These are phyloP conservation scores for Mythimna loreyi DNA, from an alignment of 2,888 invertebrate species.

Conservation along the genomic window DNA sequence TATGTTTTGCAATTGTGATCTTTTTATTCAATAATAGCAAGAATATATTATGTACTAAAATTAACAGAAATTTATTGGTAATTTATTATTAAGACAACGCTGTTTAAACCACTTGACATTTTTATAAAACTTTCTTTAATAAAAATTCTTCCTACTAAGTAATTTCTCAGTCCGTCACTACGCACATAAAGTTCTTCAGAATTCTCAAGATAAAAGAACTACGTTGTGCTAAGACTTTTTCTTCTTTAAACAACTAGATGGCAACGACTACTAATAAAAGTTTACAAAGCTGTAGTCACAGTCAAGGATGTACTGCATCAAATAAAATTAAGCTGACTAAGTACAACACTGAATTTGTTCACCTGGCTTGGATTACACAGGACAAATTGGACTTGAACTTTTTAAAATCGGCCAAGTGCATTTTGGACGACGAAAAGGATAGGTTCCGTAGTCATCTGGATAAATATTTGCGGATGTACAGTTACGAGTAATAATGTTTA, in stretches of 20 bases:
- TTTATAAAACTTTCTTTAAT: background rate
- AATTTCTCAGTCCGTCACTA: background rate
- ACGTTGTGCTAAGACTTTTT: slow-evolving; percentile 4
- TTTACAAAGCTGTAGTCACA: slow-evolving; percentile 18
- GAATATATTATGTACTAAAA: too few species aligned
- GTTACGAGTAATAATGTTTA: too few species aligned
- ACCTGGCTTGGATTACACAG: slow-evolving; percentile 39
- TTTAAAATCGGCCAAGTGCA: background rate
- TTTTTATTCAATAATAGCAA: too few species aligned
- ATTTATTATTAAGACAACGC: too few species aligned
- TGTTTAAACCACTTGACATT: too few species aligned
- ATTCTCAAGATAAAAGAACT: slow-evolving; percentile 19
- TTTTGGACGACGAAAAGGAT: background rate
- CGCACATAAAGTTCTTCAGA: slow-evolving; percentile 3
- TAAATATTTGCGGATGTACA: background rate
- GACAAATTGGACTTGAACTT: slow-evolving; percentile 23
- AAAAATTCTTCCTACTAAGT: slow-evolving; percentile 2
- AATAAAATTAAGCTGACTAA: slow-evolving; percentile 11
- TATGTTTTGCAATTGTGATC: too few species aligned
- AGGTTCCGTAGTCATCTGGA: background rate
- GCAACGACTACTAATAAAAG: slow-evolving; percentile 3
- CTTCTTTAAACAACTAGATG: slow-evolving; percentile 10
- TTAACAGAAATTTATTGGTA: too few species aligned
- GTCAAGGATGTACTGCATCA: slow-evolving; percentile 10
- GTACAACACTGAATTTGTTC: slow-evolving; percentile 18